Conservation (phyloP, 2,797 vertebrate species). For the Hylomyscus alleni region DNA sequence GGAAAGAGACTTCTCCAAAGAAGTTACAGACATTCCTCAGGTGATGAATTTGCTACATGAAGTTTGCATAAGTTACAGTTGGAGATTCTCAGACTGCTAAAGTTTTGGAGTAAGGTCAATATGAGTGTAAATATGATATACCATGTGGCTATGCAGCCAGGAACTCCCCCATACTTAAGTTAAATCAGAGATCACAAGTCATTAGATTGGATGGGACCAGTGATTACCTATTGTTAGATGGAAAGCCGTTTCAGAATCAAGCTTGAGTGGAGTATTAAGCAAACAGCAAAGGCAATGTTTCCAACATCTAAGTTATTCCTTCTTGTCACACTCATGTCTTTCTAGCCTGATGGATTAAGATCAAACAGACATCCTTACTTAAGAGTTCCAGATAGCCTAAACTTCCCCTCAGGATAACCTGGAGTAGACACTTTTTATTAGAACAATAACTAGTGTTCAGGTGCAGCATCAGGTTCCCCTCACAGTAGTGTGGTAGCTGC, state of each 20-base stretch:
- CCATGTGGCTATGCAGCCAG: background rate
- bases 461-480: background rate
- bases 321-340: background rate
- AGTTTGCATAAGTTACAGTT: background rate
- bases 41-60: background rate
- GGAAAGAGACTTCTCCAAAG: background rate
- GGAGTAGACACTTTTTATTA: background rate
- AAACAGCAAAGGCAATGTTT: background rate
- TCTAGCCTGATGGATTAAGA: background rate
- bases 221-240: background rate
- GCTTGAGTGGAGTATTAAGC: background rate
- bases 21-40: background rate
- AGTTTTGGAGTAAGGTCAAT: background rate
- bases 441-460: background rate
- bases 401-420: background rate
- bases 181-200: background rate
- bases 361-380: background rate
- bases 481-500: background rate
- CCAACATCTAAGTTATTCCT: background rate
- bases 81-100: background rate
- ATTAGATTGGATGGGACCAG: background rate
- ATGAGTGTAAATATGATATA: background rate
- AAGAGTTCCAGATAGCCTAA: background rate
- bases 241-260: background rate
- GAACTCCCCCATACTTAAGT: background rate